These are phyloP conservation scores for Psix sp. DNA, from an alignment of 1,140 invertebrate species.

Conservation along the genomic window DNA sequence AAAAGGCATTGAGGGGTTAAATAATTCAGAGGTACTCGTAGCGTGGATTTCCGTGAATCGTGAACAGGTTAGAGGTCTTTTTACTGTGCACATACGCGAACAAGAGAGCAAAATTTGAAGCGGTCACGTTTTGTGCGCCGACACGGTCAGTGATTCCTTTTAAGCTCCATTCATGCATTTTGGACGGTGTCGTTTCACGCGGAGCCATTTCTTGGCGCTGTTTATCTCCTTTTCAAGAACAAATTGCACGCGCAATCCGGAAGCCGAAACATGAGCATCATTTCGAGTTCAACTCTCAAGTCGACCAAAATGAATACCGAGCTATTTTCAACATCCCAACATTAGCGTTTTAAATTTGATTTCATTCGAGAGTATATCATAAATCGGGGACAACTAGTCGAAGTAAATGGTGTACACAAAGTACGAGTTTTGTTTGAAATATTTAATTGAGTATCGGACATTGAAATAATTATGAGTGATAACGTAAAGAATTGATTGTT, in stretches of 20 bases:
- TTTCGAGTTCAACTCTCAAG: constrained; percentile 19
- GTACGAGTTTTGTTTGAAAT: no score
- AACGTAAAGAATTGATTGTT: no score
- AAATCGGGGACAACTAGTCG: no score
- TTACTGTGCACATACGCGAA: constrained; percentile 38
- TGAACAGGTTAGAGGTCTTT: constrained; percentile 41
- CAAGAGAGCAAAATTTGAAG: constrained; percentile 48
- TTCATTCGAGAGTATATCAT: no score
- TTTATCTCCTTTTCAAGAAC: constrained; percentile 36
- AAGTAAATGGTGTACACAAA: no score
- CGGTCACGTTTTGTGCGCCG: constrained; percentile 55
- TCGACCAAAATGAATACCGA: constrained; percentile 2
- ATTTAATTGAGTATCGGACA: no score
- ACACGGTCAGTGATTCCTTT: constrained; percentile 50
- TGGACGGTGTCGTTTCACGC: constrained; percentile 41
- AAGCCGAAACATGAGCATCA: constrained; percentile 28
- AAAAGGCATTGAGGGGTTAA: constrained; percentile 15
- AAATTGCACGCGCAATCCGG: constrained; percentile 37
- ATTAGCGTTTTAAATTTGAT: neutral
- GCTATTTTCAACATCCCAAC: constrained; percentile 7
- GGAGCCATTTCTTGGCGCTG: constrained; percentile 22
- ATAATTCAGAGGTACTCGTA: constrained; percentile 43
- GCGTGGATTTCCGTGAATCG: constrained; percentile 44
- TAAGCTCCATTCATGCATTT: constrained; percentile 60
- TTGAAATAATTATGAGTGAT: no score